Base-by-base conservation (phyloP, 1,140 invertebrate species). In the Schmidtea mediterranea region DNA sequence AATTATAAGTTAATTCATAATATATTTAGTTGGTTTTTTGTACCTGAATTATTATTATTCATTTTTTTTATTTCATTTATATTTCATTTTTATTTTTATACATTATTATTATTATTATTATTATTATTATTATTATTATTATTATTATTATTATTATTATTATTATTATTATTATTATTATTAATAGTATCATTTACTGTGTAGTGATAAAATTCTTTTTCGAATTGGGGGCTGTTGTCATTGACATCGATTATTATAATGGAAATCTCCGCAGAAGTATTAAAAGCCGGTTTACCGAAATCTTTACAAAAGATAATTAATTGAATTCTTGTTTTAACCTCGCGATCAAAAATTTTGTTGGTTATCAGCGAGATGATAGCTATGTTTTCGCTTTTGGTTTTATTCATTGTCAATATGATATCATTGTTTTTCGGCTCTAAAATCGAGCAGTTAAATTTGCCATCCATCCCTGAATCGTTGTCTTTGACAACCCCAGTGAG, bases 141-240 rank as follows among this genome's bases (percentile, higher is more conserved):
- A n/a, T n/a, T n/a, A n/a, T n/a, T n/a, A n/a, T n/a, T n/a, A n/a
- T n/a, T n/a, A n/a, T n/a, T n/a, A n/a, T n/a, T n/a, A n/a, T n/a
- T n/a, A n/a, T n/a, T n/a, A n/a, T n/a, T n/a, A n/a, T 32, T 32
- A 32, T 32, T 32, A 32, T 32, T 32, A 32, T 32, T 32, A 32
- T 32, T 32, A n/a, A n/a, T n/a, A n/a, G n/a, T 48, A 36, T 48
- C 47, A 0, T 16, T 19, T 18, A 48, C 36, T 5, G 13, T 36
- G 8, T 21, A 13, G 10, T 48, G 19, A 37, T 48, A 48, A 38
- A 10, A 38, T 13, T 24, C 15, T 12, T 8, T 36, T 1, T 48
- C 47, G 47, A 48, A 48, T 21, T 36, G 18, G 1, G 47, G 47
- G 19, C 23, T 38, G 47, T 48, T 48, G 22, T 48, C 47, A 37